Percentiles rank a stretch among this genome's conserved stretches.
phyloP scores from a whole-genome alignment of 2,888 invertebrate genomes.

The Callimorpha dominula region DNA sequence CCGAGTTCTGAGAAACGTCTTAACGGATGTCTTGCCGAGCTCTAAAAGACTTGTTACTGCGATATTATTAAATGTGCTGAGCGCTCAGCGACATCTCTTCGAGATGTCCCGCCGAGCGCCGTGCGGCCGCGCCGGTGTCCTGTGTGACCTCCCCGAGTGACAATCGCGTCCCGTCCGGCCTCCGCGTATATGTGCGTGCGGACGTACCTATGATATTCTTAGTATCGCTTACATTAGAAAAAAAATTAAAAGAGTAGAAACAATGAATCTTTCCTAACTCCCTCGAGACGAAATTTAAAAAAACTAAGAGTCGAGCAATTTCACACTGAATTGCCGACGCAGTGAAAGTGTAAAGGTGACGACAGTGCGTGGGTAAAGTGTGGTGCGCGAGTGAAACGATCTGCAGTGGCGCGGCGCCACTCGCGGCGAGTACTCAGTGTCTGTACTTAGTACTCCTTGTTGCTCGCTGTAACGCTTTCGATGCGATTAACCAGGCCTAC shows the following conservation, averaged over 20 bases:
- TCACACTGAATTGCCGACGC: constrained; percentile 20
- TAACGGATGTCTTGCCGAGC: neutral
- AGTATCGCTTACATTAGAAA: constrained; percentile 25
- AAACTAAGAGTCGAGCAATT: constrained; percentile 33
- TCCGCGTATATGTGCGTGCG: constrained; percentile 23
- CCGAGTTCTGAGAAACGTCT: neutral
- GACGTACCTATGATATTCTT: constrained; percentile 21
- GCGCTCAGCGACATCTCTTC: constrained; percentile 4
- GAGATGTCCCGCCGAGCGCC: constrained; percentile 3
- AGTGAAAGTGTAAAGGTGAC: constrained; percentile 22
- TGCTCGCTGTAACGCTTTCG: constrained; percentile 15
- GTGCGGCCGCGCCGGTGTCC: no score
- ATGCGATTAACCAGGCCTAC: constrained; percentile 27
- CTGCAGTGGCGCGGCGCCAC: neutral
- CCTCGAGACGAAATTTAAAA: constrained; percentile 35
- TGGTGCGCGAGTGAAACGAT: constrained; percentile 9
- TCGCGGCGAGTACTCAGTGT: neutral
- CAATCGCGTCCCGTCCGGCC: neutral
- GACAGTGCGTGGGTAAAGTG: constrained; percentile 9
- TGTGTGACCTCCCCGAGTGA: no score
- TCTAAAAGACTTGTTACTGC: neutral
- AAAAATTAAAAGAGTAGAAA: constrained; percentile 23
- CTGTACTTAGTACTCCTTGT: no score
- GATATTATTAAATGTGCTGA: constrained; percentile 1
- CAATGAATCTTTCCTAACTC: constrained; percentile 5